Percentiles rank a stretch among this genome's conserved stretches.
These are phyloP conservation scores for Apistogramma diplotaenia DNA, from an alignment of 2,113 vertebrate species.

Conservation along the genomic window DNA sequence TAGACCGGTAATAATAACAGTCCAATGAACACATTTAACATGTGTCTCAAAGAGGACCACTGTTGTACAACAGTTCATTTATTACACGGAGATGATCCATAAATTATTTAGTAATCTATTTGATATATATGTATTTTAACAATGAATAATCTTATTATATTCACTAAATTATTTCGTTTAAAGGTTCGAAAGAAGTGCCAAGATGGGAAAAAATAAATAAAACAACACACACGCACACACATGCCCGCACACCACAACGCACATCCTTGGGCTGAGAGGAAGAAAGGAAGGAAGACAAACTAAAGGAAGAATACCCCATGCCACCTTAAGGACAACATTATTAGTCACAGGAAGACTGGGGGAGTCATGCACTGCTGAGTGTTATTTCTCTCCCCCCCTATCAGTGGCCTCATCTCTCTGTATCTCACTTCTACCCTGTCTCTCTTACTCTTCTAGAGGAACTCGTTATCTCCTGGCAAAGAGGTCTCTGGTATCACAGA, in stretches of 20 bases:
- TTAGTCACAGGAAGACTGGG: conserved; percentile 55
- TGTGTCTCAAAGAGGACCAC: background rate
- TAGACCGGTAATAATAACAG: background rate
- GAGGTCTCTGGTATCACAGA: conserved; percentile 42
- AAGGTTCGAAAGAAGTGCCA: background rate
- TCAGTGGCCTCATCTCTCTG: conserved; percentile 56
- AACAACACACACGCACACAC: background rate
- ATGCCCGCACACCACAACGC: background rate
- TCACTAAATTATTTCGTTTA: background rate
- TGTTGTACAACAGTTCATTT: background rate
- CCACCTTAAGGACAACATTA: conserved; percentile 65
- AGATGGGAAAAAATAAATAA: background rate
- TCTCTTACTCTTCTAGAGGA: conserved; percentile 31
- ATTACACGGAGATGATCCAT: background rate
- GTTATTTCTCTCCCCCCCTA: conserved; percentile 42
- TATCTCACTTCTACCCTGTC: conserved; percentile 38
- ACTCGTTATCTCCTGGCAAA: conserved; percentile 45
- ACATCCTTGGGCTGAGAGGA: background rate
- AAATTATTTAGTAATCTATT: background rate
- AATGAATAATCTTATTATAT: background rate
- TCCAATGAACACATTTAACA: background rate
- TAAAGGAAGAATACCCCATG: conserved; percentile 32
- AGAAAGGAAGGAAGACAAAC: conserved; percentile 12
- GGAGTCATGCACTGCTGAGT: conserved; percentile 37
- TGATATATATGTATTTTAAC: background rate